phyloP scores from a whole-genome alignment of 2,797 vertebrate species.

The Clarias fuscus region DNA sequence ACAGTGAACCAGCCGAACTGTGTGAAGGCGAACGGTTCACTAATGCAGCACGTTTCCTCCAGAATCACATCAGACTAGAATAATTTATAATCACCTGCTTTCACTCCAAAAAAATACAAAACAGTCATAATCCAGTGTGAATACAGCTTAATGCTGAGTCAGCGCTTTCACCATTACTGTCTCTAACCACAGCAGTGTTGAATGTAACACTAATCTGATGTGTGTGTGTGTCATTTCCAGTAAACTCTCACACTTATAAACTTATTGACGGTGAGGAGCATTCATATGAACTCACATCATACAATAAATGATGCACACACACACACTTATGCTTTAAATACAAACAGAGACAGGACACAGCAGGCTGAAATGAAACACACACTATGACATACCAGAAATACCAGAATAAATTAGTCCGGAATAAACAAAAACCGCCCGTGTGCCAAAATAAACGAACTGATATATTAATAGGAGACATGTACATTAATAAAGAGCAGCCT shows the following conservation, averaged over 20 bases:
- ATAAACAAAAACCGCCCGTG: background rate
- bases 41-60: background rate
- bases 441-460: background rate
- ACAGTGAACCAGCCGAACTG: background rate
- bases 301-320: background rate
- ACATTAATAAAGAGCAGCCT: background rate
- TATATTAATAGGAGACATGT: background rate
- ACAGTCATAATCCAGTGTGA: background rate
- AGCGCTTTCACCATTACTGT: background rate
- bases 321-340: background rate
- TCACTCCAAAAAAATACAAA: background rate
- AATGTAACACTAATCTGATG: slow-evolving; percentile 33
- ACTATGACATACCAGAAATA: background rate
- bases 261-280: background rate
- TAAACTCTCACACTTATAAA: slow-evolving; percentile 14
- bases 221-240: slow-evolving; percentile 23
- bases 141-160: background rate
- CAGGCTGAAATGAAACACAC: background rate
- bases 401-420: background rate
- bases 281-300: slow-evolving; percentile 2
- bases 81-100: background rate
- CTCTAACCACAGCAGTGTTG: slow-evolving; percentile 15
- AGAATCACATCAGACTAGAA: background rate
- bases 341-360: background rate
- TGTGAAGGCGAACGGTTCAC: background rate